Conservation (phyloP, 2,797 vertebrate genomes). For the Amblyopsis hoosieri region DNA sequence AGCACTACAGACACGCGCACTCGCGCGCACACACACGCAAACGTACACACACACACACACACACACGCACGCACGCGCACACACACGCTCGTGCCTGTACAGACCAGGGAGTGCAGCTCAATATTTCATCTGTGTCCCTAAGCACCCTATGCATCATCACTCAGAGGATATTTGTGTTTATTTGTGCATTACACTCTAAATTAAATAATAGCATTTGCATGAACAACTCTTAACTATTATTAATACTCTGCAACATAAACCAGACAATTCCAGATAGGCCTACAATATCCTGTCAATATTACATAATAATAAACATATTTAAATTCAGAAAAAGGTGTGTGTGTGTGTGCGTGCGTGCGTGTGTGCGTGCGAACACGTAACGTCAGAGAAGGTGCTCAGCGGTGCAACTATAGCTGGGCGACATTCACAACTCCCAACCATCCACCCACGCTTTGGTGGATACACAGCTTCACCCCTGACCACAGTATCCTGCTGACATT, state of each 20-base stretch:
- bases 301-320: neutral
- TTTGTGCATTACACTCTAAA: conserved; percentile 2
- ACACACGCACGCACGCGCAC: neutral
- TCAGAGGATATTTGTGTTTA: conserved; percentile 6
- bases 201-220: too few relatives aligned
- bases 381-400: conserved; percentile 67
- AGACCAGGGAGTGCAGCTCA: conserved; percentile 5
- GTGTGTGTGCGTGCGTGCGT: conserved; percentile 15
- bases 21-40: neutral
- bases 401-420: conserved; percentile 41
- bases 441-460: conserved; percentile 42
- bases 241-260: neutral
- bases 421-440: conserved; percentile 50
- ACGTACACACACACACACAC: neutral
- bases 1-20: conserved; percentile 1
- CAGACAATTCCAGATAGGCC: neutral
- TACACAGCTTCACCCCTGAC: conserved; percentile 49
- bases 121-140: conserved; percentile 20
- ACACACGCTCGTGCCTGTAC: neutral
- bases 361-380: conserved; percentile 2
- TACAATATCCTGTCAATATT: neutral
- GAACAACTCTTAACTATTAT: too few relatives aligned
- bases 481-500: conserved; percentile 45
- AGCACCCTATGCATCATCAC: conserved; percentile 18
- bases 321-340: conserved; percentile 2